A percentile compares a stretch with the other conserved stretches of the same genome.
Conservation (phyloP, 2,113 vertebrate genomes). For the Burhinus bistriatus region DNA sequence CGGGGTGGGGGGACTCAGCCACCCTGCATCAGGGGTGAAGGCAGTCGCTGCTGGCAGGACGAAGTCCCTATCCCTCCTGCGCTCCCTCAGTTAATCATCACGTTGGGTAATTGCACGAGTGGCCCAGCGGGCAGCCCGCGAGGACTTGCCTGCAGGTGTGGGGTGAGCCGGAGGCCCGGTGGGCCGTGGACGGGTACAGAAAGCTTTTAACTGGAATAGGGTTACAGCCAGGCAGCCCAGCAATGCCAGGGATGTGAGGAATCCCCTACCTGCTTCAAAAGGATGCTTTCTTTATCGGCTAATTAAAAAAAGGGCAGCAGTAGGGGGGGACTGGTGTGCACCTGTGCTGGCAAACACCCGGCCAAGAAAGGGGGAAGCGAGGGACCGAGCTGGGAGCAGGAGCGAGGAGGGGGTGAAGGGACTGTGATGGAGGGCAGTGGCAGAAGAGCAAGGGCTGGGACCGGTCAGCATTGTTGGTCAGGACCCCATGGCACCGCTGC, state of each 20-base stretch:
- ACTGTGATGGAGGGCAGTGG: neutral
- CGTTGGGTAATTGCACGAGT: conserved; percentile 27
- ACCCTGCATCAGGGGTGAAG: fast-evolving
- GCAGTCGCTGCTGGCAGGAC: neutral
- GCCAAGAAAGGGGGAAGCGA: neutral
- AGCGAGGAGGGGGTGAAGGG: neutral
- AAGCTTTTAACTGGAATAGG: conserved; percentile 70
- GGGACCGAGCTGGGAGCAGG: fast-evolving
- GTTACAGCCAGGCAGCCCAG: conserved; percentile 69
- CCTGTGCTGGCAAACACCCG: neutral
- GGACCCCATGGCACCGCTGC: fast-evolving
- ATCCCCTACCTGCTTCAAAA: conserved; percentile 65
- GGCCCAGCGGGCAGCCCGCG: neutral
- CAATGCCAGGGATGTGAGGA: conserved; percentile 66
- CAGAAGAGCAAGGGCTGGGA: neutral
- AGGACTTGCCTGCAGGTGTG: conserved; percentile 54
- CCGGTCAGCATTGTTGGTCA: neutral
- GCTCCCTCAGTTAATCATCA: conserved; percentile 54
- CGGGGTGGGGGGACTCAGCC: neutral
- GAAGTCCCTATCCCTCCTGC: fast-evolving
- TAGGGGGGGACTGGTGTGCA: neutral
- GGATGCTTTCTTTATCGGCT: conserved; percentile 63
- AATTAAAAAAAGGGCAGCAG: conserved; percentile 45
- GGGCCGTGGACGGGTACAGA: neutral
- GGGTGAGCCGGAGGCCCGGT: neutral